Percentiles rank a stretch among this genome's conserved stretches.
phyloP scores from a whole-genome alignment of 64 coral and sea anemone genomes.

The Porites lutea region DNA sequence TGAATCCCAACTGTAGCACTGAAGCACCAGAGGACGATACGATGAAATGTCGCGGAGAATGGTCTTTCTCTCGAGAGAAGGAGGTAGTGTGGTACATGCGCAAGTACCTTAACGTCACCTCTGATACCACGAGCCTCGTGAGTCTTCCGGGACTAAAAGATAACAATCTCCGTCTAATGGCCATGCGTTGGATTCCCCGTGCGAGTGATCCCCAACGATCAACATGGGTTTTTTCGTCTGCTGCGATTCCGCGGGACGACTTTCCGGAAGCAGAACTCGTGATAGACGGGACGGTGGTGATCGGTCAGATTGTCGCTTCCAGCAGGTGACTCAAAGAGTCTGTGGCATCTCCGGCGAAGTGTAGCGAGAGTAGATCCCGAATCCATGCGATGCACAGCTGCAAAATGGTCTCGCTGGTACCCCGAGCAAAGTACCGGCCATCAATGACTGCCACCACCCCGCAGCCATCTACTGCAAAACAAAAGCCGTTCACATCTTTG shows the following conservation, averaged over 20 bases:
- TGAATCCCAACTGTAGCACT: neutral
- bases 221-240: conserved; percentile 5
- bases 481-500: neutral
- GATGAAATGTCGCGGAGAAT: conserved; percentile 8
- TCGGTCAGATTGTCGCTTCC: neutral
- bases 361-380: neutral
- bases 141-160: neutral
- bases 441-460: neutral
- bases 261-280: neutral
- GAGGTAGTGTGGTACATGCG: neutral
- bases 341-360: neutral
- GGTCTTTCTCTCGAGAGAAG: neutral
- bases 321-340: neutral
- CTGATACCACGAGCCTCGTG: neutral
- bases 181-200: conserved; percentile 8
- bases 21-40: neutral
- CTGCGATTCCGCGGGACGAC: neutral
- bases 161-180: neutral
- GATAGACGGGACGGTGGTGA: neutral
- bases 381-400: neutral
- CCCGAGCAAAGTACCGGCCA: neutral
- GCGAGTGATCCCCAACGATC: neutral
- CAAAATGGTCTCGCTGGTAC: neutral
- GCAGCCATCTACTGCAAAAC: neutral
- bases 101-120: neutral